Percentiles rank a stretch among this genome's conserved stretches.
Conservation (phyloP, 2,888 invertebrate genomes). For the Macropis europaea region DNA sequence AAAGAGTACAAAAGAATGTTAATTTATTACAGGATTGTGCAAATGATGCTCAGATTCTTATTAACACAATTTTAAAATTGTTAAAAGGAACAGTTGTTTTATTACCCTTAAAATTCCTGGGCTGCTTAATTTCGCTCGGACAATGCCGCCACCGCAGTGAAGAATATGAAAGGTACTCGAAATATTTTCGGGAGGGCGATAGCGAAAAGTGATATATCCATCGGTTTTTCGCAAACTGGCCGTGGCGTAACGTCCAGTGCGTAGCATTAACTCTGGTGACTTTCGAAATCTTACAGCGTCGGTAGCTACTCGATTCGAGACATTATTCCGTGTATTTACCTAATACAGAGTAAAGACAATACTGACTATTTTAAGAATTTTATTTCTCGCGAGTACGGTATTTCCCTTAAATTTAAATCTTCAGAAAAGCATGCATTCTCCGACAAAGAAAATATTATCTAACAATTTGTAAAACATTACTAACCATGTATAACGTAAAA, state of each 20-base stretch:
- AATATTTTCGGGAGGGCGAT: constrained; percentile 73
- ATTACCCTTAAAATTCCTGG: constrained; percentile 71
- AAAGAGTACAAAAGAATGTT: no score
- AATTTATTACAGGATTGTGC: no score
- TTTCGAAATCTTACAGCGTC: constrained; percentile 73
- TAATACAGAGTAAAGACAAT: constrained; percentile 35
- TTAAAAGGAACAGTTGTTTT: not conserved
- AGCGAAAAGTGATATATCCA: constrained; percentile 75
- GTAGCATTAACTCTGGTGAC: constrained; percentile 71
- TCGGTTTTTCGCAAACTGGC: constrained; percentile 73
- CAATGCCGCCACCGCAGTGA: constrained; percentile 74
- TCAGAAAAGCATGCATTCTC: no score
- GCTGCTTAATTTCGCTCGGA: constrained; percentile 73
- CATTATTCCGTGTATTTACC: constrained; percentile 75
- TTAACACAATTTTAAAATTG: no score
- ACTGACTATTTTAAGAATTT: not conserved
- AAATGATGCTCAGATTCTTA: no score
- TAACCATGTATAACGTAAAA: constrained; percentile 77
- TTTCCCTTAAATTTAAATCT: not conserved
- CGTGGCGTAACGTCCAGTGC: constrained; percentile 70
- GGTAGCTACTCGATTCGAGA: constrained; percentile 73
- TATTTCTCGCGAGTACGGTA: not conserved
- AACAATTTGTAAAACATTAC: no score
- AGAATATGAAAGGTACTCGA: constrained; percentile 75
- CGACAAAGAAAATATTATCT: no score